Conservation (phyloP, 2,113 vertebrate species). For the Kobus ellipsiprymnus region DNA sequence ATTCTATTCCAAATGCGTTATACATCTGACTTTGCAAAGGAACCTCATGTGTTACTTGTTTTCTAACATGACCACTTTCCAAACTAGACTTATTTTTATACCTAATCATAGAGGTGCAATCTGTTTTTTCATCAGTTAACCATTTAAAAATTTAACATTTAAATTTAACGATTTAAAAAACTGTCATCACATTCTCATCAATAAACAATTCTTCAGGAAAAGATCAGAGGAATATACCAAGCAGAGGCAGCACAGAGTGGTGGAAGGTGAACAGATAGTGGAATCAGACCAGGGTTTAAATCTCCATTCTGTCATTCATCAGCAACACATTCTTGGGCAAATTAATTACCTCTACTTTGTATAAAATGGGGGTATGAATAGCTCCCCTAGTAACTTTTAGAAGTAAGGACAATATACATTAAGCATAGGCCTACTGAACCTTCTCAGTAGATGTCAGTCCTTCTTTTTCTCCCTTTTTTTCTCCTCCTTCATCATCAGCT, state of each 20-base stretch:
- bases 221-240: not conserved
- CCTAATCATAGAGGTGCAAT: not conserved
- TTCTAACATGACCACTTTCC: not conserved
- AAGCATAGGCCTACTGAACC: not conserved
- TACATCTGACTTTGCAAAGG: not conserved
- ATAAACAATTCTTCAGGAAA: not conserved
- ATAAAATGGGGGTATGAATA: not conserved
- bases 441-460: not conserved
- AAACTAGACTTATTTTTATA: not conserved
- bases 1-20: not conserved
- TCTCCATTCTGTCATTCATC: not conserved
- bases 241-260: not conserved
- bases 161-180: not conserved
- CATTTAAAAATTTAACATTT: not conserved
- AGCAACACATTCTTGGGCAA: not conserved
- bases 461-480: not conserved
- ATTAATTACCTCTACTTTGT: not conserved
- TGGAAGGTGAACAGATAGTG: not conserved
- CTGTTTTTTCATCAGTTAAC: not conserved
- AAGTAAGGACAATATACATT: not conserved
- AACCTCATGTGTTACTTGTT: not conserved
- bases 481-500: not conserved
- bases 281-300: not conserved
- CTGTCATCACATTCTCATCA: not conserved
- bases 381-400: not conserved